These are phyloP conservation scores for Xylota segnis DNA, from an alignment of 2,888 invertebrate species.

Conservation along the genomic window DNA sequence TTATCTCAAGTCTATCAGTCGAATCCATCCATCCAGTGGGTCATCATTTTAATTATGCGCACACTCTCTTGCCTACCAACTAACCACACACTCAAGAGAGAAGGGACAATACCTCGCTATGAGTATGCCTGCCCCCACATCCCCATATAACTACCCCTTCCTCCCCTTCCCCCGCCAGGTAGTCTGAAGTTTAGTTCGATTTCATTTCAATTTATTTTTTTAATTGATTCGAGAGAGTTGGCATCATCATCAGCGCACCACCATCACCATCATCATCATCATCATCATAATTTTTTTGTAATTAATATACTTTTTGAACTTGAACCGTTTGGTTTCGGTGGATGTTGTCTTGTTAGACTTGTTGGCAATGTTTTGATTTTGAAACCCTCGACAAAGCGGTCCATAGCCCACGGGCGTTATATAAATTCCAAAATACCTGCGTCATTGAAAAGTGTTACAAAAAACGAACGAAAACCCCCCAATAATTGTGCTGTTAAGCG, in stretches of 20 bases:
- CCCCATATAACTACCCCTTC: background rate
- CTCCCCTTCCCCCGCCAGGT: too few relatives aligned
- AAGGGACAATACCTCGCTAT: background rate
- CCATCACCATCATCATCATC: slow-evolving; percentile 6
- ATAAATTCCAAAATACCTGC: background rate
- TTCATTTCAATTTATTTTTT: slow-evolving; percentile 10
- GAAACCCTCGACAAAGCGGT: slow-evolving; percentile 11
- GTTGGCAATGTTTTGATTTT: slow-evolving; percentile 35
- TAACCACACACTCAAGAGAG: slow-evolving; percentile 3
- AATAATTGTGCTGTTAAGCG: slow-evolving; percentile 17
- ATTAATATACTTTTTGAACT: slow-evolving; percentile 33
- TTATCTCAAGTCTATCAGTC: slow-evolving; percentile 37
- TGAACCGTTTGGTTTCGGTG: slow-evolving; percentile 2
- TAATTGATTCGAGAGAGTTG: slow-evolving; percentile 20
- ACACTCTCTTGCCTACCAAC: slow-evolving; percentile 5
- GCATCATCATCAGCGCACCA: background rate
- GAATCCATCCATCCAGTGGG: background rate
- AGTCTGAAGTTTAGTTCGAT: background rate
- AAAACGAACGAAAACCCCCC: slow-evolving; percentile 8
- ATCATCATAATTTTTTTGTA: slow-evolving; percentile 19
- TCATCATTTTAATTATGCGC: slow-evolving; percentile 5
- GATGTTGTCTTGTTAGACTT: slow-evolving; percentile 27
- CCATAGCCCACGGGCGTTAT: slow-evolving; percentile 30
- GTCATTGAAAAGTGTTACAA: slow-evolving; percentile 22
- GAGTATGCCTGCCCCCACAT: background rate